Evolutionary conservation across 1,140 invertebrate species (phyloP).

Genomic region (Luehdorfia chinensis): DNA sequence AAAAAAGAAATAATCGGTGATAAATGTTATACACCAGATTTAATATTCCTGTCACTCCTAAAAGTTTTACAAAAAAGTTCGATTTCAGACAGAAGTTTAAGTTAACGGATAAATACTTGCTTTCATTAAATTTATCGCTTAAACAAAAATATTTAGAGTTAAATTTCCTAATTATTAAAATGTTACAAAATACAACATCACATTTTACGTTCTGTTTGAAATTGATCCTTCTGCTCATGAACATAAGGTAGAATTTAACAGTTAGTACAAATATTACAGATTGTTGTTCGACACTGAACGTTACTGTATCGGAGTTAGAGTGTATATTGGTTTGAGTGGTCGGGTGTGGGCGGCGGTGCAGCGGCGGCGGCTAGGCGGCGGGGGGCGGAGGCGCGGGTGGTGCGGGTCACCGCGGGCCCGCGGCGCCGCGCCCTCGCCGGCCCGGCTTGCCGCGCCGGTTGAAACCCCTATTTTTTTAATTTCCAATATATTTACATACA

Average conservation of each 20-base stretch:
- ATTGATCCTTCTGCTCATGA: neutral
- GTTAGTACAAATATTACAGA: neutral
- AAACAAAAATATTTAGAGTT: neutral
- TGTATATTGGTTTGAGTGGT: neutral
- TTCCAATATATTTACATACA: conserved; percentile 4
- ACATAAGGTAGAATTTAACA: neutral
- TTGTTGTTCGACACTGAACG: neutral
- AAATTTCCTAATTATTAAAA: neutral
- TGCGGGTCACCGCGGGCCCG: conserved; percentile 52
- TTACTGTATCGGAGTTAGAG: neutral
- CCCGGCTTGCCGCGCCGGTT: conserved; percentile 67
- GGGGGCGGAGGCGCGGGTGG: conserved; percentile 18
- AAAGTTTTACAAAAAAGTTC: neutral
- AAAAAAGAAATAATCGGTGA: neutral
- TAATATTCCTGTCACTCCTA: neutral
- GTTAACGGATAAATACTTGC: neutral
- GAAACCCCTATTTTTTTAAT: conserved; percentile 49
- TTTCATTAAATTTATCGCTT: neutral
- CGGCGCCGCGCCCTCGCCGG: conserved; percentile 40
- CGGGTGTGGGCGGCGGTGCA: conserved; percentile 24
- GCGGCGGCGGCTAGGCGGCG: conserved; percentile 38
- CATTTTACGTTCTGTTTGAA: neutral
- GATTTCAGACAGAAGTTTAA: neutral
- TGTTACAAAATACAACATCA: neutral
- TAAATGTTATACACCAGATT: neutral